Percentiles rank a stretch among this genome's conserved stretches.
Evolutionary conservation across 2,113 vertebrate genomes (phyloP).

Genomic region (Corythaeola cristata): DNA sequence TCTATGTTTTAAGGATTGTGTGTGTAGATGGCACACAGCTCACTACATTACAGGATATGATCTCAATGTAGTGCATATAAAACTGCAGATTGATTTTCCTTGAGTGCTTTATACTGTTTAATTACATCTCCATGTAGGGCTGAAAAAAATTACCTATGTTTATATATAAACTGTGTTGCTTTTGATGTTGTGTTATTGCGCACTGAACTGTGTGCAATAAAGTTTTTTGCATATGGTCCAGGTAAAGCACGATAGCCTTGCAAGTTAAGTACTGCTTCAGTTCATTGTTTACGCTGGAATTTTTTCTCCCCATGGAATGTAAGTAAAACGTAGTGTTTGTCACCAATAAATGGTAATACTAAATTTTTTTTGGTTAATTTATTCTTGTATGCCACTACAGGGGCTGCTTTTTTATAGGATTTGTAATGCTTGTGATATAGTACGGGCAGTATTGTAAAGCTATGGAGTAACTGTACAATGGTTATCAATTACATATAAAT

Average conservation of each 20-base stretch:
- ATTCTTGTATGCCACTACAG: conserved; percentile 67
- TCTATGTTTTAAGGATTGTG: conserved; percentile 69
- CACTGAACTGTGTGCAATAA: conserved; percentile 51
- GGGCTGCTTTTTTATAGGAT: conserved; percentile 46
- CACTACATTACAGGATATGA: conserved; percentile 81
- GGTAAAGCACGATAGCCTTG: conserved; percentile 76
- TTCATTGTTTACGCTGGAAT: conserved; percentile 83
- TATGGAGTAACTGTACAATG: conserved; percentile 62
- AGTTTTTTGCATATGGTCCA: conserved; percentile 76
- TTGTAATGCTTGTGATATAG: conserved; percentile 65
- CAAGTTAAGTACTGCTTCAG: conserved; percentile 77
- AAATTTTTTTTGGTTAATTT: conserved; percentile 76
- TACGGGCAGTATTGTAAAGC: conserved; percentile 60
- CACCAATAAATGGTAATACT: conserved; percentile 84
- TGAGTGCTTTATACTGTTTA: conserved; percentile 88
- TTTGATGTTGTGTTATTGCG: conserved; percentile 81
- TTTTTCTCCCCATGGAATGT: conserved; percentile 90
- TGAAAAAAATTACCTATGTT: conserved; percentile 82
- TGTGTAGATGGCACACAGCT: conserved; percentile 53
- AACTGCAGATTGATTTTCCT: conserved; percentile 84
- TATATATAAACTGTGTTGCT: conserved; percentile 85
- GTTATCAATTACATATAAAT: conserved; percentile 49
- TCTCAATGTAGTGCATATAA: conserved; percentile 76
- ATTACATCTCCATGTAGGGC: conserved; percentile 89
- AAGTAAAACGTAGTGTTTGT: conserved; percentile 86